phyloP scores from a whole-genome alignment of 2,888 invertebrate species.

The Agrotis exclamationis region DNA sequence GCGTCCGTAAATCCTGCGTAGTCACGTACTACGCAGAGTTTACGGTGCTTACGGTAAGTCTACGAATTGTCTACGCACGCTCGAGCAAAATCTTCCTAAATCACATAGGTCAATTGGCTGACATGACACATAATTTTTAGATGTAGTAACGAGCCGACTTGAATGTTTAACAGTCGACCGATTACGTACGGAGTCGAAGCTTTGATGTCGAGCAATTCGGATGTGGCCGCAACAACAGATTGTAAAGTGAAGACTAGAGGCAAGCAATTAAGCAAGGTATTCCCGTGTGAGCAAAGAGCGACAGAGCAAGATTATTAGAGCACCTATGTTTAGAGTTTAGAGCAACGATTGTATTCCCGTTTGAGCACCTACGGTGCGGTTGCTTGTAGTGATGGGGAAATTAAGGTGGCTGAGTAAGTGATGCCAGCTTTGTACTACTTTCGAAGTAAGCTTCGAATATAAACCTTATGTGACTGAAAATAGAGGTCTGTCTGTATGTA shows the following conservation, averaged over 20 bases:
- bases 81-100: too few species aligned
- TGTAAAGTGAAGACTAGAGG: neutral
- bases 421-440: slow-evolving; percentile 3
- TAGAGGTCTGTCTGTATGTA: neutral
- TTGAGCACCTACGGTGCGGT: too few species aligned
- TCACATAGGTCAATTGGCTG: slow-evolving; percentile 1
- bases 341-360: too few species aligned
- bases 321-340: too few species aligned
- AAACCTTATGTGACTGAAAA: neutral
- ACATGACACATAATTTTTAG: neutral
- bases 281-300: too few species aligned
- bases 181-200: slow-evolving; percentile 30
- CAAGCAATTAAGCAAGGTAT: too few species aligned
- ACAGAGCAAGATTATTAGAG: too few species aligned
- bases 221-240: slow-evolving; percentile 29
- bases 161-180: slow-evolving; percentile 34
- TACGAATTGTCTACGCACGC: neutral
- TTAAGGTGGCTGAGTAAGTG: neutral
- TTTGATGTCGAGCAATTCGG: slow-evolving; percentile 32
- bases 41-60: neutral
- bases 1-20: too few species aligned
- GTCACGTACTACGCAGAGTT: too few species aligned
- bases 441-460: neutral
- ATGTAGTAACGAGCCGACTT: neutral
- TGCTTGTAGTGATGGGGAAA: neutral